phyloP scores from a whole-genome alignment of 2,888 invertebrate genomes.

The Stenurella melanura region DNA sequence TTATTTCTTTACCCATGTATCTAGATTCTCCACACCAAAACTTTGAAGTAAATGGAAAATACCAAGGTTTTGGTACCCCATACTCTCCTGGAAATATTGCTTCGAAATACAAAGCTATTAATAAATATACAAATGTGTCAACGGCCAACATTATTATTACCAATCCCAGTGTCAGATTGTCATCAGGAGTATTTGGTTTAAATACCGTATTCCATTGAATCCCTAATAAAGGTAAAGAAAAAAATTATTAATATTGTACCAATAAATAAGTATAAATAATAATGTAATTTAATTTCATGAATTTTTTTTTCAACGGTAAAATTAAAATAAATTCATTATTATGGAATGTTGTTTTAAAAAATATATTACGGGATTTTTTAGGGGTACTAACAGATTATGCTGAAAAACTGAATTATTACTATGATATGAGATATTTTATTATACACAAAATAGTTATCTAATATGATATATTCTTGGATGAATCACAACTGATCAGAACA shows the following conservation, averaged over 20 bases:
- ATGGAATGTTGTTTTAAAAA: too few relatives aligned
- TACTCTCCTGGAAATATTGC: constrained; percentile 90
- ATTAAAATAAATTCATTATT: too few relatives aligned
- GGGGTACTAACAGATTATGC: too few relatives aligned
- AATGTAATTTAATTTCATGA: too few relatives aligned
- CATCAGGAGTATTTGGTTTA: constrained; percentile 79
- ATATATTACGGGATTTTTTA: too few relatives aligned
- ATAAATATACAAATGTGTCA: constrained; percentile 82
- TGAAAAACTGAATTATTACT: too few relatives aligned
- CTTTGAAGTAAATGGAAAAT: constrained; percentile 81
- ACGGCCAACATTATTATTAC: constrained; percentile 84
- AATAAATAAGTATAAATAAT: neutral
- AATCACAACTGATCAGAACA: too few relatives aligned
- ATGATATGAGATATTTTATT: too few relatives aligned
- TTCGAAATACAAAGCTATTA: constrained; percentile 89
- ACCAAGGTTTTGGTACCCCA: constrained; percentile 88
- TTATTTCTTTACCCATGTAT: constrained; percentile 69
- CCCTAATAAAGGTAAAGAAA: constrained; percentile 68
- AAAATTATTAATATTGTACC: constrained; percentile 29
- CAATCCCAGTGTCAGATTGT: constrained; percentile 81
- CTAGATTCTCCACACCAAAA: constrained; percentile 75
- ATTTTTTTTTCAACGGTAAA: too few relatives aligned
- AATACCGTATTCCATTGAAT: constrained; percentile 81
- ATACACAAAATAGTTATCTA: too few relatives aligned
- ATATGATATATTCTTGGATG: too few relatives aligned